Percentiles rank a stretch among this genome's conserved stretches.
Evolutionary conservation across 1,140 invertebrate species (phyloP).

Genomic region (Penaeus japonicus): DNA sequence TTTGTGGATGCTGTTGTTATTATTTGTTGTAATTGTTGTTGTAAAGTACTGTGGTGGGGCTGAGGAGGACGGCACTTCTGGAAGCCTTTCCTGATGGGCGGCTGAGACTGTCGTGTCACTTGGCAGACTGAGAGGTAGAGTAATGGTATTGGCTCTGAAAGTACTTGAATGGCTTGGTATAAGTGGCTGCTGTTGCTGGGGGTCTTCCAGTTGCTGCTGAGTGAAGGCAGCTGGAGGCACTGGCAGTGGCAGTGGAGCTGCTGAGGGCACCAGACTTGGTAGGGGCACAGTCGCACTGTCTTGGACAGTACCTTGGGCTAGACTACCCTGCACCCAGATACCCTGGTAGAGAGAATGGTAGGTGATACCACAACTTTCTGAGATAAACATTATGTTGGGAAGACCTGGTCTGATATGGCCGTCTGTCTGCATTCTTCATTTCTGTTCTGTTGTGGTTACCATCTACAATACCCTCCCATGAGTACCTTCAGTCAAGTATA

Average conservation of each 20-base stretch:
- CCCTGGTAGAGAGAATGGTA: slow-evolving; percentile 52
- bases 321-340: slow-evolving; percentile 33
- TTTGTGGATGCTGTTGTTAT: slow-evolving; percentile 40
- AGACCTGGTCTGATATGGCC: neutral
- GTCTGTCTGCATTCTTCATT: slow-evolving; percentile 38
- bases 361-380: slow-evolving; percentile 51
- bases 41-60: neutral
- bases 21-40: neutral
- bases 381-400: slow-evolving; percentile 9
- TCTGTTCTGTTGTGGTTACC: slow-evolving; percentile 48
- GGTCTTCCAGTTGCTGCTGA: neutral
- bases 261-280: slow-evolving; percentile 10
- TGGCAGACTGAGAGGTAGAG: no score
- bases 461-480: slow-evolving; percentile 39
- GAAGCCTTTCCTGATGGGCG: no score
- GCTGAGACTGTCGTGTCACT: no score
- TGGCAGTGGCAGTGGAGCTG: slow-evolving; percentile 19
- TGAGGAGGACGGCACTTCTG: no score
- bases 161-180: no score
- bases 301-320: slow-evolving; percentile 38
- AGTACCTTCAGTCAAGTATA: no score
- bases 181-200: neutral
- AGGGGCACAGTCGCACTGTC: slow-evolving; percentile 11
- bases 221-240: neutral
- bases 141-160: no score